A percentile compares a stretch with the other conserved stretches of the same genome.
Conservation (phyloP, 2,113 vertebrate genomes). For the Corythornis vintsioides region DNA sequence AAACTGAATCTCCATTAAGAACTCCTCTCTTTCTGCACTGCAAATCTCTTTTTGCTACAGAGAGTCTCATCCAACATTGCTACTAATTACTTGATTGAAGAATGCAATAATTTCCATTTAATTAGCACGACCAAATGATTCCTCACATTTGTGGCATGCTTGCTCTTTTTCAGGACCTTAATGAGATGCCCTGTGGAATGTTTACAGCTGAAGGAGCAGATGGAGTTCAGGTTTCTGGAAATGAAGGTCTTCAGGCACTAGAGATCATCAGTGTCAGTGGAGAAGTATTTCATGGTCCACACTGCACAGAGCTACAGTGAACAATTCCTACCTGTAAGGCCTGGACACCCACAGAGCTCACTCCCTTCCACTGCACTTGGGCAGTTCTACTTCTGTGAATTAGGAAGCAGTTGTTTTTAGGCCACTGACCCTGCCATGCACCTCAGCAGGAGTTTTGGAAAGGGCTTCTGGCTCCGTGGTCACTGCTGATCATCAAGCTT, state of each 20-base stretch:
- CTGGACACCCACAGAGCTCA: not conserved
- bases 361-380: not conserved
- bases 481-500: not conserved
- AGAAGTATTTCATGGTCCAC: not conserved
- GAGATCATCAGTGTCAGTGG: not conserved
- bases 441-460: not conserved
- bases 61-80: not conserved
- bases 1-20: not conserved
- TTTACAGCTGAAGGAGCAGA: not conserved
- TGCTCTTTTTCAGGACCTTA: not conserved
- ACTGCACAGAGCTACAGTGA: not conserved
- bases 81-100: not conserved
- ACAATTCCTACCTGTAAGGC: not conserved
- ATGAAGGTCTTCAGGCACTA: not conserved
- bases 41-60: not conserved
- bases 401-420: not conserved
- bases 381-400: not conserved
- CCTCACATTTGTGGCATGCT: not conserved
- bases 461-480: not conserved
- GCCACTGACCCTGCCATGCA: not conserved
- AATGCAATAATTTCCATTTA: not conserved
- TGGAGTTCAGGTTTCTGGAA: not conserved
- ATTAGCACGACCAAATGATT: not conserved
- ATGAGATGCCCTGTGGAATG: constrained; percentile 10
- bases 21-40: not conserved